A percentile compares a stretch with the other conserved stretches of the same genome.
Conservation (phyloP, 2,888 invertebrate species). For the Caenorhabditis sp. region DNA sequence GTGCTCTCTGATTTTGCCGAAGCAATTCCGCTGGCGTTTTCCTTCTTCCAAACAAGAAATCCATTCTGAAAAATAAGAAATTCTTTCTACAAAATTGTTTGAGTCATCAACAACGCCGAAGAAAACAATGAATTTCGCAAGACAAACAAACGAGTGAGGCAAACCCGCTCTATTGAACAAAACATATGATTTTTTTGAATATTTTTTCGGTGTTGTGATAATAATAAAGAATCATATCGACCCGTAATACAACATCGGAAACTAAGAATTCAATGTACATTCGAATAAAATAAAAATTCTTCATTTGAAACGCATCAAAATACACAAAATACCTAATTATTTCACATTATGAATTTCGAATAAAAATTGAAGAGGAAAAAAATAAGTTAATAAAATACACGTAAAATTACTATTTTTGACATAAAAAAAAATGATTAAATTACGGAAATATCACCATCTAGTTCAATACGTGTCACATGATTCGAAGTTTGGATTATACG, state of each 20-base stretch:
- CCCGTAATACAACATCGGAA: not conserved
- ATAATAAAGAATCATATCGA: not conserved
- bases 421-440: conserved; percentile 12
- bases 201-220: not conserved
- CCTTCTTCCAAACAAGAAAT: conserved; percentile 86
- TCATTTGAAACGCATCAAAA: not conserved
- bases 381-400: conserved; percentile 3
- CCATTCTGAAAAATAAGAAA: conserved; percentile 67
- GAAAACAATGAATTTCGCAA: not conserved
- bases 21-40: conserved; percentile 97
- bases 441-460: conserved; percentile 50
- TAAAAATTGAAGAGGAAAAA: not conserved
- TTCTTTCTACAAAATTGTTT: not conserved
- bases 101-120: not conserved
- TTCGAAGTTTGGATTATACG: conserved; percentile 51
- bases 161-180: not conserved
- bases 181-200: not conserved
- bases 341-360: not conserved
- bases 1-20: conserved; percentile 93
- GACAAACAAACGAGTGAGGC: not conserved
- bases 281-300: not conserved
- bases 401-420: not conserved
- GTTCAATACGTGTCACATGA: conserved; percentile 61
- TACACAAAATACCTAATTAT: conserved; percentile 1
- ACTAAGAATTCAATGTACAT: not conserved